A percentile compares a stretch with the other conserved stretches of the same genome.
Conservation (phyloP, 92 coral and sea anemone genomes). For the Zoanthus gigantus region DNA sequence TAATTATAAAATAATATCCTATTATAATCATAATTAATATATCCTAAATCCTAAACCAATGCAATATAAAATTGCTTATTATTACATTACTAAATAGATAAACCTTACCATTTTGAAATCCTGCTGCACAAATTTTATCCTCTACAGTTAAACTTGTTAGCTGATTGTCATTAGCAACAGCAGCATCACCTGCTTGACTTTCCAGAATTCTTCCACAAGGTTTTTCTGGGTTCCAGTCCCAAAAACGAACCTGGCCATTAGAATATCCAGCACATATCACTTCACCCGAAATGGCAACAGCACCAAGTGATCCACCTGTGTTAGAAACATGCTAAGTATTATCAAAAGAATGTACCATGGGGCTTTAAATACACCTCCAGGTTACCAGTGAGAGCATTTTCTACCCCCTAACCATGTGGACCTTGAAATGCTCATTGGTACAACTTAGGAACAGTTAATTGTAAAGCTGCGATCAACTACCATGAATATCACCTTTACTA, state of each 20-base stretch:
- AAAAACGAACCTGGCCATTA: slow-evolving; percentile 76
- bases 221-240: slow-evolving; percentile 70
- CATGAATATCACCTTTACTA: no score
- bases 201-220: slow-evolving; percentile 67
- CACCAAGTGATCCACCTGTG: slow-evolving; percentile 86
- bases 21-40: no score
- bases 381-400: no score
- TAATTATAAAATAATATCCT: no score
- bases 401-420: no score
- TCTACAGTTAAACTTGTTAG: slow-evolving; percentile 70
- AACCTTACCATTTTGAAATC: slow-evolving; percentile 73
- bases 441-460: no score
- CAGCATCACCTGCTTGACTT: slow-evolving; percentile 25
- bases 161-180: slow-evolving; percentile 57
- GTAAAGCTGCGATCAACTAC: no score
- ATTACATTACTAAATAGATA: no score
- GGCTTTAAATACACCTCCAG: no score
- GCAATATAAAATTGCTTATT: no score
- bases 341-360: background rate
- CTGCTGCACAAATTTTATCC: slow-evolving; percentile 78
- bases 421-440: no score
- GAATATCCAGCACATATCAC: slow-evolving; percentile 91
- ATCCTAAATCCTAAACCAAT: no score
- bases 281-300: slow-evolving; percentile 66
- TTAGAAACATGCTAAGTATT: background rate